Base-by-base conservation (phyloP, 2,797 vertebrate genomes). In the Microctenopoma steveboyesi region DNA sequence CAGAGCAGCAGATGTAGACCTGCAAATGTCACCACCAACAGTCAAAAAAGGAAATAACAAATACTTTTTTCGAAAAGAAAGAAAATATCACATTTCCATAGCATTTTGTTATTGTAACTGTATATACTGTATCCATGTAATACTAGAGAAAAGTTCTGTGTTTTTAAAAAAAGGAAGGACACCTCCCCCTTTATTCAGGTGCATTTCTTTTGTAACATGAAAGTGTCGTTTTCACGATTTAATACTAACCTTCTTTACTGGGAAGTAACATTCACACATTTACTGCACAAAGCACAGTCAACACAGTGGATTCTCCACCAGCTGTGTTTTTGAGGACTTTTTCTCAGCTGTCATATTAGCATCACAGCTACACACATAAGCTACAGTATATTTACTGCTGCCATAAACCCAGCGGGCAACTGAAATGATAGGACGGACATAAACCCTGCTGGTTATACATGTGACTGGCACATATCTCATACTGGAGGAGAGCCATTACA, bases 271-370 rank as follows among this genome's bases (percentile, higher is more conserved):
- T 27, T 54, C n/a, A 53, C 48, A 43, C 2, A 10, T 63, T 72
- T 72, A 61, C 28, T 49, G 14, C 13, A 37, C 10, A 28, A 8
- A 54, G 39, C 39, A 39, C 37, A 50, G 25, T 16, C 35, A 43
- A 51, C 35, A 47, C 40, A 69, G 47, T 63, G 57, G 2, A 60
- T 64, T 77, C 14, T 80, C n/a, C 4, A 37, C 16, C n/a, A 33
- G 51, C 27, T 58, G 54, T 51, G 30, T 47, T 57, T 70, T 64
- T 54, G 13, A 43, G 4, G 40, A 42, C 35, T 16, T 39, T 12
- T 42, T 14, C 14, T 16, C 61, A 83, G 53, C 58, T 85, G 75
- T 79, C 76, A 49, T 72, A 82, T 82, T 84, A 84, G 40, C 69
- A 64, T 85, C 63, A 78, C 35, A 39, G 40, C 59, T 39, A 66